Evolutionary conservation across 2,797 vertebrate genomes (phyloP).

Genomic region (Varecia variegata): DNA sequence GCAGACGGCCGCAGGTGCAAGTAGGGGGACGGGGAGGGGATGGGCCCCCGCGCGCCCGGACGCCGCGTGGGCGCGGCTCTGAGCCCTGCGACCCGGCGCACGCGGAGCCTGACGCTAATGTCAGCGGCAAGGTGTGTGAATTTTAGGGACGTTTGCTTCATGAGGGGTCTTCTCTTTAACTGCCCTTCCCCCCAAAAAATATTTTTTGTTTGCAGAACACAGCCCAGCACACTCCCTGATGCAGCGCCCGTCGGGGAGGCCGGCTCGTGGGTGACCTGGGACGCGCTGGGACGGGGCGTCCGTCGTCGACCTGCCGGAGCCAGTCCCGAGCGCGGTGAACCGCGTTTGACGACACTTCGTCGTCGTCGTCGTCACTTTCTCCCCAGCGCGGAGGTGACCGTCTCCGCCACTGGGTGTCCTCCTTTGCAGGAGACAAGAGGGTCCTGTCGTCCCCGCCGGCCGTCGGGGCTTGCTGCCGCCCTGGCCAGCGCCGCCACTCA

Average conservation of each 20-base stretch:
- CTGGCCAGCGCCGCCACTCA: not conserved
- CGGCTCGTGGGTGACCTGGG: too few species aligned
- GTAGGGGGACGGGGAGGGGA: too few species aligned
- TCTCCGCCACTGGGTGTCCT: not conserved
- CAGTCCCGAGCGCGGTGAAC: not conserved
- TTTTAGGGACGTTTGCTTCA: not conserved
- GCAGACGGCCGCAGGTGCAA: too few species aligned
- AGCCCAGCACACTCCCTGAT: rapidly evolving
- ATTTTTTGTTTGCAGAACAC: not conserved
- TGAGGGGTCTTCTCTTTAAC: not conserved
- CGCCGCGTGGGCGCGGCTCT: too few species aligned
- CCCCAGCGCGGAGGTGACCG: not conserved
- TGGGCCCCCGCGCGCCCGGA: too few species aligned
- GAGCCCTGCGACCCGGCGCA: too few species aligned
- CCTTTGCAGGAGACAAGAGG: not conserved
- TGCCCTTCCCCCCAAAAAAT: rapidly evolving
- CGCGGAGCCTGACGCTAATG: not conserved
- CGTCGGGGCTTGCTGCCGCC: too few species aligned
- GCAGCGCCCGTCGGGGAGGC: not conserved
- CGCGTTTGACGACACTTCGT: not conserved
- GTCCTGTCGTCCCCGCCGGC: not conserved
- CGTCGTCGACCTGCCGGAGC: not conserved
- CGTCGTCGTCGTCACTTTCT: not conserved
- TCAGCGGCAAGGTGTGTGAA: not conserved
- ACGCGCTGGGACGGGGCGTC: too few species aligned